phyloP scores from a whole-genome alignment of 2,113 vertebrate genomes.

The Ascaphus truei region DNA sequence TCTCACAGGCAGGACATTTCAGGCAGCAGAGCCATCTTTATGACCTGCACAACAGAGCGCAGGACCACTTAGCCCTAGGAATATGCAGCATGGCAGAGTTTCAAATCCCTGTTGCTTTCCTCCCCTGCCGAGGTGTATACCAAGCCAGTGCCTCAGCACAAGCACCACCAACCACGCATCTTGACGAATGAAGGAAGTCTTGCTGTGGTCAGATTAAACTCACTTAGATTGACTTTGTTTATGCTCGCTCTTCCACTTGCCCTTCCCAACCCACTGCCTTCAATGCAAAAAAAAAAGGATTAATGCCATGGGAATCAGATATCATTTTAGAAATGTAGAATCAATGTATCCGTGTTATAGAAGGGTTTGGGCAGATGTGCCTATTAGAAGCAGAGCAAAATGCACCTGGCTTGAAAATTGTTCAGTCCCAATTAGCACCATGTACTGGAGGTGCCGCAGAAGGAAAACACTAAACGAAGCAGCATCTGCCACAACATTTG shows the following conservation, averaged over 20 bases:
- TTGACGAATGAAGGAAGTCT: conserved; percentile 21
- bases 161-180: not conserved
- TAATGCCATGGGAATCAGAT: too few species aligned
- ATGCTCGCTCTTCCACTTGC: not conserved
- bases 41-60: conserved; percentile 1
- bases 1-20: not conserved
- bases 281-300: too few species aligned
- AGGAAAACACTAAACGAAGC: too few species aligned
- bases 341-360: too few species aligned
- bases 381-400: too few species aligned
- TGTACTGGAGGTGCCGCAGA: too few species aligned
- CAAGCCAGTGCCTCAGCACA: not conserved
- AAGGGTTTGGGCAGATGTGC: too few species aligned
- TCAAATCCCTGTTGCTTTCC: conserved; percentile 19
- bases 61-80: not conserved
- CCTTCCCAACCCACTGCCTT: not conserved
- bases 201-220: conserved; percentile 14
- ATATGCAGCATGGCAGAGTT: conserved; percentile 1
- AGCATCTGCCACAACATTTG: too few species aligned
- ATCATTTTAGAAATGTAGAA: too few species aligned
- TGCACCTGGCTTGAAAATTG: too few species aligned
- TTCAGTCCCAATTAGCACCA: too few species aligned
- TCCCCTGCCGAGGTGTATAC: conserved; percentile 9
- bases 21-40: conserved; percentile 8
- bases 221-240: not conserved